Evolutionary conservation across 2,888 invertebrate genomes (phyloP), one percentile per base, ranked within the genome.

Genomic region (Heliconius sara): DNA sequence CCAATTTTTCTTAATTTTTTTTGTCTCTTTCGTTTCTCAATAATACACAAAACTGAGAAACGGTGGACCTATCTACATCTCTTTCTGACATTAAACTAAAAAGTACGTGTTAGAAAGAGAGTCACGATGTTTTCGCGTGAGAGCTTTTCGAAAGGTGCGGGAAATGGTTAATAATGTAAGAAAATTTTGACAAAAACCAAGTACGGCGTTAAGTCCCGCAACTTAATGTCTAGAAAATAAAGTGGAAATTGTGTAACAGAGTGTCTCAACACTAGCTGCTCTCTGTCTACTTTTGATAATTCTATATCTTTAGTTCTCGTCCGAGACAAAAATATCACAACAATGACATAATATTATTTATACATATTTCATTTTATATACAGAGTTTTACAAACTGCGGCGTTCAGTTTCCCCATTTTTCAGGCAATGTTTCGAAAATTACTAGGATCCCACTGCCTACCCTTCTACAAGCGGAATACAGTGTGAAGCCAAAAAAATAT

Each of bases 11-110:
- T 60, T 67, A n/a, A 9, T 22, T 52, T 66, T 27, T 57, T 77
- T 68, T 70, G n/a, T 73, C 77, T 75, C 74, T 19, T 34, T 65
- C 65, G 16, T 10, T 52, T 52, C 12, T 57, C 13, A 68, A 70
- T 30, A 25, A 5, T 5, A 34, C 2, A 10, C n/a, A 7, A 4
- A 63, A 57, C 63, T n/a, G 10, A 47, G 70, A 78, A 39, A 70
- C 43, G 52, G 70, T n/a, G 25, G 16, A 30, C 25, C 30, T 22
- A 19, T 43, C 16, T 47, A 19, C 27, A 66, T 75, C 75, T 47
- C 75, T 47, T 47, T 75, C 63, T 66, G n/a, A 47, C 12, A 12
- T 30, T 7, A 2, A 13, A 25, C 16, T 25, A 22, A 2, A n/a
- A 60, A 9, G 30, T 66, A 43, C 1, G 47, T 6, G 47, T 19